Conservation (phyloP, 2,113 vertebrate genomes). For the Hippocampus zosterae region DNA sequence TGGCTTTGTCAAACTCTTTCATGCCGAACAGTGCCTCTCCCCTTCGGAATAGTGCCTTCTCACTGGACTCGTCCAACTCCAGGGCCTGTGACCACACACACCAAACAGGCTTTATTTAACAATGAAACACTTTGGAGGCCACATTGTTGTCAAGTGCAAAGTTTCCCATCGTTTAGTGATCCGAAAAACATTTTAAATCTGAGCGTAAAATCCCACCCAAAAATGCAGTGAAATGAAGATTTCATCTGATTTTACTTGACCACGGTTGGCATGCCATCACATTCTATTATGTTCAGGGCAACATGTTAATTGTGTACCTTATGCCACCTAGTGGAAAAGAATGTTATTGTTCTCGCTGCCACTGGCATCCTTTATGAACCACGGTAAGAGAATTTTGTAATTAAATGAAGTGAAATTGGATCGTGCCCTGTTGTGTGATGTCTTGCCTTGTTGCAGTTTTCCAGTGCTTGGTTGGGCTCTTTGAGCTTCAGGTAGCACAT, state of each 20-base stretch:
- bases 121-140: not conserved
- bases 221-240: not conserved
- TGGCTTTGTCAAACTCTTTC: constrained; percentile 88
- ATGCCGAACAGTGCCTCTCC: constrained; percentile 85
- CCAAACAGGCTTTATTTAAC: not conserved
- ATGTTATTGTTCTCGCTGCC: not conserved
- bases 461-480: constrained; percentile 81
- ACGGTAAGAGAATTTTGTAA: too few relatives aligned
- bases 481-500: constrained; percentile 94
- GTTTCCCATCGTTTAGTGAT: not conserved
- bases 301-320: not conserved
- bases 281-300: not conserved
- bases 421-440: too few relatives aligned
- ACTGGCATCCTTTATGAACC: too few relatives aligned
- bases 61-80: constrained; percentile 81
- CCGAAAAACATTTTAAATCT: not conserved
- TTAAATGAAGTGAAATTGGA: too few relatives aligned
- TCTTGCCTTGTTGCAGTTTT: constrained; percentile 90
- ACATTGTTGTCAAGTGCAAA: not conserved
- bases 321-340: not conserved
- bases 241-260: not conserved
- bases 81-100: constrained; percentile 73
- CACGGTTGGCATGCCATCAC: not conserved
- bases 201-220: not conserved
- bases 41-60: constrained; percentile 93